Conservation (phyloP, 2,113 vertebrate genomes). For the Trichechus manatus region DNA sequence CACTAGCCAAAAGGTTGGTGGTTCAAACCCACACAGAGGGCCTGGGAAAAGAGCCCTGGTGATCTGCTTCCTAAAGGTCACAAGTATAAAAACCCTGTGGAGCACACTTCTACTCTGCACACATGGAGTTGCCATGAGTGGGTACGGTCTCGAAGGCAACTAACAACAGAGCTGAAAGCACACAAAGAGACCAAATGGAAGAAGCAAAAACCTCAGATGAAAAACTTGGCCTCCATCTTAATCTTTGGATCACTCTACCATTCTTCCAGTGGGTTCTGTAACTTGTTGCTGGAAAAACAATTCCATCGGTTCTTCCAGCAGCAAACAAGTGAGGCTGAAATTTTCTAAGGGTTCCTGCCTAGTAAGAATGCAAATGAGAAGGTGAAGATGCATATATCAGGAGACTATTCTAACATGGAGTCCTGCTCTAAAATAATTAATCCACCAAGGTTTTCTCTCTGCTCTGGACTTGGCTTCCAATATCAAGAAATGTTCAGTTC, state of each 20-base stretch:
- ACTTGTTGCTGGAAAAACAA: background rate
- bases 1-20: background rate
- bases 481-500: background rate
- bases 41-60: background rate
- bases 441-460: background rate
- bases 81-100: background rate
- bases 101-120: background rate
- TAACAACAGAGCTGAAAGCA: background rate
- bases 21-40: background rate
- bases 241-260: background rate
- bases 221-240: background rate
- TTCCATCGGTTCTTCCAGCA: background rate
- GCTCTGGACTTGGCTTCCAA: background rate
- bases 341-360: background rate
- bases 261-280: background rate
- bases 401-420: background rate
- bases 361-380: background rate
- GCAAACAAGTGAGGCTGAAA: background rate
- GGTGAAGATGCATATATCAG: rapidly evolving
- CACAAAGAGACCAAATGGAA: background rate
- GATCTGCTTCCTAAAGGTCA: background rate
- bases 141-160: background rate
- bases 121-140: background rate
- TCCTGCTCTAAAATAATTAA: background rate
- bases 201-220: background rate